phyloP scores from a whole-genome alignment of 2,888 invertebrate genomes.

The Sturmia bella region DNA sequence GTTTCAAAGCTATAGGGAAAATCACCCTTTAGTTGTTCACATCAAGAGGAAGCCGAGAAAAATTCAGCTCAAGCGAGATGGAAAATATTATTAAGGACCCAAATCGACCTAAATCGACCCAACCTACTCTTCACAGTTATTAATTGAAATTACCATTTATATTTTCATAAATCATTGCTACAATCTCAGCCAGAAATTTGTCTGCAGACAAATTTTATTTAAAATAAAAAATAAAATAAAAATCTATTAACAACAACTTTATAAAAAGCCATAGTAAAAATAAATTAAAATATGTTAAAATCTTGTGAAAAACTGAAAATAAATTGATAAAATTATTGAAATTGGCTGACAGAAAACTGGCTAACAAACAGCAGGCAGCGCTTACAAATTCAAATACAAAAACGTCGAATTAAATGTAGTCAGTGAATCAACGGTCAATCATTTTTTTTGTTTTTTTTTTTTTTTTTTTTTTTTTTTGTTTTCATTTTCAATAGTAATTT shows the following conservation, averaged over 20 bases:
- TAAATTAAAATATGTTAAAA: conserved; percentile 29
- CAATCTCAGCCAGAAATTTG: conserved; percentile 32
- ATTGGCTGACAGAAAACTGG: conserved; percentile 53
- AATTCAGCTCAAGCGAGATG: too few species aligned
- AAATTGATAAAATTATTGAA: conserved; percentile 58
- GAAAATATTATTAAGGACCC: too few species aligned
- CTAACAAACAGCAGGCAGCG: conserved; percentile 69
- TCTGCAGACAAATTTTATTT: conserved; percentile 28
- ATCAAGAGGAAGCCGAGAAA: too few species aligned
- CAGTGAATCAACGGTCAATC: conserved; percentile 42
- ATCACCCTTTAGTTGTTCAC: too few species aligned
- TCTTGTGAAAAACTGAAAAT: conserved; percentile 54
- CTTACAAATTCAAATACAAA: not conserved
- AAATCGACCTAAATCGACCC: too few species aligned
- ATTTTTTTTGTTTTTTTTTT: conserved; percentile 13
- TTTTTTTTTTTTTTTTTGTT: conserved; percentile 19
- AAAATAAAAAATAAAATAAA: conserved; percentile 14
- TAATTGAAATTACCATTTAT: conserved; percentile 58
- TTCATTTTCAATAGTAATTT: conserved; percentile 38
- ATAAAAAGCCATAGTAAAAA: conserved; percentile 29
- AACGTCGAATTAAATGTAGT: conserved; percentile 33
- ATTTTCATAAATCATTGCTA: conserved; percentile 42
- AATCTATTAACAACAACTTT: conserved; percentile 32
- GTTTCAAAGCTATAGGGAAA: too few species aligned
- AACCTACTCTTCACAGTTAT: too few species aligned